Evolutionary conservation across 2,113 vertebrate genomes (phyloP).

Genomic region (Steatornis caripensis): DNA sequence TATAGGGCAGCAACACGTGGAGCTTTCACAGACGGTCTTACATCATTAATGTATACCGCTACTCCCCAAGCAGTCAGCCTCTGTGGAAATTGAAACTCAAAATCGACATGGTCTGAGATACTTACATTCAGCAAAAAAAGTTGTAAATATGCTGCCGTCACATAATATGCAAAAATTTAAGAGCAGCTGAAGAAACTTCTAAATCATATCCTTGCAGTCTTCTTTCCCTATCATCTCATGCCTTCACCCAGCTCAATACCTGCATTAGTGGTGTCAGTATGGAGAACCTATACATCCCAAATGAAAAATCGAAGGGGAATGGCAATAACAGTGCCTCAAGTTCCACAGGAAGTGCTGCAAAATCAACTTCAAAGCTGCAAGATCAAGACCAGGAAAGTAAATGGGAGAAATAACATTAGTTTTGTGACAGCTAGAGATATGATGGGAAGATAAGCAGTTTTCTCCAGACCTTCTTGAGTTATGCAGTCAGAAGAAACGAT

Average conservation of each 20-base stretch:
- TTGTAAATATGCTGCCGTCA: background rate
- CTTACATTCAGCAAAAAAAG: background rate
- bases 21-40: background rate
- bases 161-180: background rate
- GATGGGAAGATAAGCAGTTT: background rate
- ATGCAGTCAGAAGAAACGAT: background rate
- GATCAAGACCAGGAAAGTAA: background rate
- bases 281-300: background rate
- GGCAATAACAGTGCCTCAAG: background rate
- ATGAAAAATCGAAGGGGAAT: background rate
- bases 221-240: background rate
- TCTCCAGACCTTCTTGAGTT: background rate
- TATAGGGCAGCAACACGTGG: background rate
- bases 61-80: background rate
- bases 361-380: background rate
- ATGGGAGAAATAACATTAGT: background rate
- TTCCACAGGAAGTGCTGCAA: background rate
- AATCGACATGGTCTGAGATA: background rate
- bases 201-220: background rate
- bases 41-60: background rate
- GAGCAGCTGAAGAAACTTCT: background rate
- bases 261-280: background rate
- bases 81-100: background rate
- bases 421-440: background rate
- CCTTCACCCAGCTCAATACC: background rate